Percentiles rank a stretch among this genome's conserved stretches.
Conservation (phyloP, 2,113 vertebrate species). For the Carassius carassius region DNA sequence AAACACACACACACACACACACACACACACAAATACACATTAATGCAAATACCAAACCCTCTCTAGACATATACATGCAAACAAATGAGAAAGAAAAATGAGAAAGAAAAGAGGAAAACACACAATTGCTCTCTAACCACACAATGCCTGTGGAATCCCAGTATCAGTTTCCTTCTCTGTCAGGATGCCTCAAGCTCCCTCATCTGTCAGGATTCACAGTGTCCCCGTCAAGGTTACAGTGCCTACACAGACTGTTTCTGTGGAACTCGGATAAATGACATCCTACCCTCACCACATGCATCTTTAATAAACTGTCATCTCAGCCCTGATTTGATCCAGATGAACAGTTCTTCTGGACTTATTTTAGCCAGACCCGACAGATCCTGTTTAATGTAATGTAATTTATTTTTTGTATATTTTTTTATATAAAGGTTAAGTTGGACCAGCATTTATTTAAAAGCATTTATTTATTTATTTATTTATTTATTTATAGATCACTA, state of each 20-base stretch:
- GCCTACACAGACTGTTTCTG: neutral
- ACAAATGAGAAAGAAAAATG: neutral
- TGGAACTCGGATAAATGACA: neutral
- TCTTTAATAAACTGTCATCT: conserved; percentile 29
- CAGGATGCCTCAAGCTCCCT: neutral
- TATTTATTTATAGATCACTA: too few species aligned
- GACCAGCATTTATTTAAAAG: neutral
- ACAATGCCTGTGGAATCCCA: conserved; percentile 3
- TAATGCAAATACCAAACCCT: neutral
- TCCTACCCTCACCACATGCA: conserved; percentile 15
- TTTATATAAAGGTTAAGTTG: neutral
- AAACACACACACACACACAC: conserved; percentile 1
- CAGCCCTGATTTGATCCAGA: conserved; percentile 4
- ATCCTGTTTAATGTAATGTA: too few species aligned
- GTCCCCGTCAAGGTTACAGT: conserved; percentile 13
- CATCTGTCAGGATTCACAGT: neutral
- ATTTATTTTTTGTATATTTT: neutral
- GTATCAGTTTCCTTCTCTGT: neutral
- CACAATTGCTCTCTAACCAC: neutral
- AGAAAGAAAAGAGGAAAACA: neutral
- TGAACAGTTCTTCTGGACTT: neutral
- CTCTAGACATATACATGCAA: neutral
- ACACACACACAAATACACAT: neutral
- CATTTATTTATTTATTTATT: too few species aligned
- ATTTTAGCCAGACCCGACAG: neutral